phyloP scores from a whole-genome alignment of 2,113 vertebrate genomes.

The Elaphurus davidianus region DNA sequence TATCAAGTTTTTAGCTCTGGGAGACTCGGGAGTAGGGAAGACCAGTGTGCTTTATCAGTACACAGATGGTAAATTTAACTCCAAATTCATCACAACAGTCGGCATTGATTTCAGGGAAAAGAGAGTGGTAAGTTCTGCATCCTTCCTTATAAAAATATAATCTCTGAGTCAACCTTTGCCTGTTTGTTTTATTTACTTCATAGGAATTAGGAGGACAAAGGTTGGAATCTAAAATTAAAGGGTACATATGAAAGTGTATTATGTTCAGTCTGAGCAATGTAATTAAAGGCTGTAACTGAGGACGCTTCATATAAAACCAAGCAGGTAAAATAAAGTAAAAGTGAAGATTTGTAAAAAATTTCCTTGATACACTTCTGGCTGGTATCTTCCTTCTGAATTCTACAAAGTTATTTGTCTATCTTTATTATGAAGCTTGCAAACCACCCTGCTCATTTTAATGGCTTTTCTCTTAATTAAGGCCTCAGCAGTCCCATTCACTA shows the following conservation, averaged over 20 bases:
- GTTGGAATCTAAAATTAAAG: background rate
- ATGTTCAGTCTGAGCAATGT: background rate
- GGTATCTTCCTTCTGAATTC: background rate
- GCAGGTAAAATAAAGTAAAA: background rate
- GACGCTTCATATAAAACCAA: background rate
- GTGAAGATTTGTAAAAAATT: background rate
- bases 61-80: conserved; percentile 96
- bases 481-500: background rate
- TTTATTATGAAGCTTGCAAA: background rate
- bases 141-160: background rate
- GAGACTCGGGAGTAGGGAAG: conserved; percentile 98
- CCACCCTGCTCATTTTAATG: background rate
- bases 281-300: background rate
- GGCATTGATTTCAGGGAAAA: conserved; percentile 99
- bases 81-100: conserved; percentile 98
- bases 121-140: conserved; percentile 89
- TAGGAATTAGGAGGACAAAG: conserved; percentile 16
- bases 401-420: background rate
- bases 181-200: background rate
- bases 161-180: background rate
- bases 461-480: background rate
- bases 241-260: background rate
- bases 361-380: background rate
- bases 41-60: conserved; percentile 98
- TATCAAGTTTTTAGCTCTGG: conserved; percentile 97